Percentiles rank a stretch among this genome's conserved stretches.
Conservation (phyloP, 2,888 invertebrate genomes). For the Sphaerophoria taeniata region DNA sequence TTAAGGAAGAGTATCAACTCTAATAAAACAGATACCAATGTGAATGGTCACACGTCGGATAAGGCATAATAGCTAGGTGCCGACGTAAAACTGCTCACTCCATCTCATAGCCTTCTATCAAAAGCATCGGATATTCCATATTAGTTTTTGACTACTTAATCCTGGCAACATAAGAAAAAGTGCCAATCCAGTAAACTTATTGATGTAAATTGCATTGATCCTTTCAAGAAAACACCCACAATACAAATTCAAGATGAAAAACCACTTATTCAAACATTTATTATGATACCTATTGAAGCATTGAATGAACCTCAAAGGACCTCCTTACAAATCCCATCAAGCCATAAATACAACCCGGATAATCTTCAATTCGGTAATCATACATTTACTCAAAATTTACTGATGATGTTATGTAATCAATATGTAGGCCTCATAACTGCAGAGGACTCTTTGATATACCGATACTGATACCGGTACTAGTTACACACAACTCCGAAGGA, state of each 20-base stretch:
- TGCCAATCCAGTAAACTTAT: too few species aligned
- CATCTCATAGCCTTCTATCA: too few species aligned
- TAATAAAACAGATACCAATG: too few species aligned
- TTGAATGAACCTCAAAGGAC: slow-evolving; percentile 42
- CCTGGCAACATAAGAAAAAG: too few species aligned
- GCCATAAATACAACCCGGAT: slow-evolving; percentile 63
- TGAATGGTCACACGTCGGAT: too few species aligned
- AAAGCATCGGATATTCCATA: too few species aligned
- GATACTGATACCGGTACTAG: neutral
- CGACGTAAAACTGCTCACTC: too few species aligned
- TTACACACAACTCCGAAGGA: neutral
- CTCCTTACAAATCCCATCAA: slow-evolving; percentile 44
- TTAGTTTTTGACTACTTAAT: too few species aligned
- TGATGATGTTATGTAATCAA: slow-evolving; percentile 53
- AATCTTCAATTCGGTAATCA: slow-evolving; percentile 64
- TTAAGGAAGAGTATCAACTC: too few species aligned
- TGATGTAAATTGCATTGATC: neutral
- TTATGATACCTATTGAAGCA: slow-evolving; percentile 43
- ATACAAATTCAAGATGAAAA: neutral
- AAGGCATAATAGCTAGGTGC: too few species aligned
- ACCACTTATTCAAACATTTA: slow-evolving; percentile 48
- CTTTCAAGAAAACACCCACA: slow-evolving; percentile 2
- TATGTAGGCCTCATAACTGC: slow-evolving; percentile 31
- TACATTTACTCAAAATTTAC: slow-evolving; percentile 42
- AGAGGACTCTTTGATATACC: too few species aligned